phyloP scores from a whole-genome alignment of 2,888 invertebrate genomes.

The Philaethria dido region DNA sequence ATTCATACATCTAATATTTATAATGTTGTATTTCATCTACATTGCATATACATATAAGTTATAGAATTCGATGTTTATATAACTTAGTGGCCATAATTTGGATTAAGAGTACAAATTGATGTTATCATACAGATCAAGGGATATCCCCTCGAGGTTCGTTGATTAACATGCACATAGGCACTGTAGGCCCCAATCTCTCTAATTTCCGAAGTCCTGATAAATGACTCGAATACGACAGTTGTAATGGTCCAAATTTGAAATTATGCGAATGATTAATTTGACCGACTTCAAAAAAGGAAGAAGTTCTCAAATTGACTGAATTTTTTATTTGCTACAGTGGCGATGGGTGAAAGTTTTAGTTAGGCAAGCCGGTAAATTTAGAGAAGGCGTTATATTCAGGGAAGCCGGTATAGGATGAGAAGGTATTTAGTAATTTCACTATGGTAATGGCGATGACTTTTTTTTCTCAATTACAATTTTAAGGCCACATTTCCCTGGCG shows the following conservation, averaged over 20 bases:
- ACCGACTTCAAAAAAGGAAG: too few species aligned
- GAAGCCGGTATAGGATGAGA: too few species aligned
- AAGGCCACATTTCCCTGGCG: too few species aligned
- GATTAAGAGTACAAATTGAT: neutral
- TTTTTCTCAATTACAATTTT: too few species aligned
- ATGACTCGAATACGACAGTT: neutral
- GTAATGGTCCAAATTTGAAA: neutral
- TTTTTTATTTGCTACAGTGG: too few species aligned
- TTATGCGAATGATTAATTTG: too few species aligned
- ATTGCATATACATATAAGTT: neutral
- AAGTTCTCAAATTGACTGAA: too few species aligned
- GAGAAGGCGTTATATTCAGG: too few species aligned
- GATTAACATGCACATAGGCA: slow-evolving; percentile 11
- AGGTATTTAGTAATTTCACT: too few species aligned
- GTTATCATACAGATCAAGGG: neutral
- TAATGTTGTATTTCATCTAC: neutral
- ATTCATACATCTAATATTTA: neutral
- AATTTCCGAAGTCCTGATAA: slow-evolving; percentile 20
- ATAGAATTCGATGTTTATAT: neutral
- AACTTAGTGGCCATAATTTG: neutral
- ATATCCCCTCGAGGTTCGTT: slow-evolving; percentile 2
- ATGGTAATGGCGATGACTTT: too few species aligned
- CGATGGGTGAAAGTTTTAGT: too few species aligned
- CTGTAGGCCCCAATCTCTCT: slow-evolving; percentile 5
- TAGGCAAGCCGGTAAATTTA: too few species aligned